Evolutionary conservation across 2,888 invertebrate genomes (phyloP).

Genomic region (Dynastes grantii): DNA sequence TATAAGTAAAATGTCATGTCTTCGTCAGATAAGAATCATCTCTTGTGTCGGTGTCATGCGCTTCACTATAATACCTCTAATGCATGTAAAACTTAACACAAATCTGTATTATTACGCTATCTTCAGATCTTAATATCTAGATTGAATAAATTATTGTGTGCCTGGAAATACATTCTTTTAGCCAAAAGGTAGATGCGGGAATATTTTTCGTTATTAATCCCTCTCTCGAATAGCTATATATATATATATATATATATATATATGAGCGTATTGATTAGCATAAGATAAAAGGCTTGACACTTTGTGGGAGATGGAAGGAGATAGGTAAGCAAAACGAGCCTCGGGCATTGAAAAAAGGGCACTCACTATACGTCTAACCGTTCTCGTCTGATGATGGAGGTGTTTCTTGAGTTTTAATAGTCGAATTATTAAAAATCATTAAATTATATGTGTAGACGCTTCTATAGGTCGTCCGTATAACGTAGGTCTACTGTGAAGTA

Average conservation of each 20-base stretch:
- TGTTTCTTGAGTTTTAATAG: slow-evolving; percentile 44
- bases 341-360: slow-evolving; percentile 34
- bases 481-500: neutral
- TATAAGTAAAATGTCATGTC: slow-evolving; percentile 44
- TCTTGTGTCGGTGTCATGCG: slow-evolving; percentile 56
- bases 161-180: slow-evolving; percentile 49
- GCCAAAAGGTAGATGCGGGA: slow-evolving; percentile 49
- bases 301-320: slow-evolving; percentile 48
- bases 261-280: slow-evolving; percentile 49
- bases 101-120: slow-evolving; percentile 61
- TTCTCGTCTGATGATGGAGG: slow-evolving; percentile 36
- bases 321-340: slow-evolving; percentile 43
- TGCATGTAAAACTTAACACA: slow-evolving; percentile 59
- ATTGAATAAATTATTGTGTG: slow-evolving; percentile 52
- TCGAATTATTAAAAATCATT: slow-evolving; percentile 42
- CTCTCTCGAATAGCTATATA: slow-evolving; percentile 27
- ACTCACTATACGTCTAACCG: slow-evolving; percentile 21
- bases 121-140: slow-evolving; percentile 55
- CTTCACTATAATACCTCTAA: slow-evolving; percentile 59
- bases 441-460: slow-evolving; percentile 34
- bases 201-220: slow-evolving; percentile 49
- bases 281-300: slow-evolving; percentile 52
- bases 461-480: neutral
- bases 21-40: slow-evolving; percentile 41
- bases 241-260: neutral